Evolutionary conservation across 2,113 vertebrate genomes (phyloP), one percentile per base, ranked within the genome.

Genomic region (Proterorhinus semilunaris): DNA sequence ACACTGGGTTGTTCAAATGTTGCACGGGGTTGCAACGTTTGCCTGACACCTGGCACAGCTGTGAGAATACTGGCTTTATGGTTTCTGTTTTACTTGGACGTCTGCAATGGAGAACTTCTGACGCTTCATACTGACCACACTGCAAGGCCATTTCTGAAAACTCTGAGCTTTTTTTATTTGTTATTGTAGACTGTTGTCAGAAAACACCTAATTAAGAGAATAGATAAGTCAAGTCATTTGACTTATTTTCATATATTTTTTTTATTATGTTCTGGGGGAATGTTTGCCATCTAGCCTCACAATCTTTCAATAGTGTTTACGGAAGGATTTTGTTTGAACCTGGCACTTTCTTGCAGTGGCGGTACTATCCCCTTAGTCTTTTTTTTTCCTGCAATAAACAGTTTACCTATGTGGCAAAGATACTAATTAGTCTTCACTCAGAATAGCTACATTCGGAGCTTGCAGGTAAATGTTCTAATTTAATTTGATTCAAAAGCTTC

Each of bases 11-110:
- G 69, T 77, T 77, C 45, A 82, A 79, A 86, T 62, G 48, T 80
- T 53, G 16, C 76, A 69, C 49, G 55, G 53, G 53, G 15, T 66
- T 78, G 76, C 51, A 61, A 79, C 42, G 62, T 87, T 87, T 84
- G 66, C 72, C 66, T 57, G 36, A 69, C 72, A 77, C 70, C 79
- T 67, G 27, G 47, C 68, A 67, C 69, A 59, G 53, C 75, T 48
- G 52, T 78, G 78, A 76, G 80, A 85, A 74, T 66, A 66, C 55
- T 63, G 66, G 16, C 51, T 64, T 66, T 58, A 58, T 55, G 51
- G 36, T 62, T 66, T 15, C 43, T 55, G n/a, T 68, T 79, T 72
- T 44, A 65, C 62, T 71, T 79, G 3, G 51, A 73, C 71, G 53
- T 76, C 21, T 52, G 69, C 57, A 48, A 52, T 62, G 42, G 59